Conservation (phyloP, 2,113 vertebrate genomes). For the Lampris incognitus region DNA sequence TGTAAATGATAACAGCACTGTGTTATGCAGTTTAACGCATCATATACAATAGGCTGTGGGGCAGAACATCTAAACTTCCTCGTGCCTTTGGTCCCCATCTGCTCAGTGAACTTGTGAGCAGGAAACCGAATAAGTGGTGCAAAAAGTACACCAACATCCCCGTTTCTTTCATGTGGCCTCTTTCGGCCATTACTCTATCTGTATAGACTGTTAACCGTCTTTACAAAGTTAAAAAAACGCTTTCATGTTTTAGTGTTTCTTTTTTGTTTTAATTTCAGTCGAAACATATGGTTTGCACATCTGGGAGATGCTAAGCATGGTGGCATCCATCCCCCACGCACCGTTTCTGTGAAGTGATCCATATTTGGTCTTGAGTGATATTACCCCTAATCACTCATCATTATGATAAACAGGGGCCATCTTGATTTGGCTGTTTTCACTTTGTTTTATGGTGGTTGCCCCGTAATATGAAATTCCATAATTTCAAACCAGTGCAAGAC, state of each 20-base stretch:
- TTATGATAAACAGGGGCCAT: constrained; percentile 66
- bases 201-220: constrained; percentile 79
- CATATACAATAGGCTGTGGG: constrained; percentile 74
- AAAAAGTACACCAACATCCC: constrained; percentile 87
- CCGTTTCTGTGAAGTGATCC: constrained; percentile 75
- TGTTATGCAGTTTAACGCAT: constrained; percentile 72
- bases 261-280: constrained; percentile 88
- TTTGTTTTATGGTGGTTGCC: constrained; percentile 42
- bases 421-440: constrained; percentile 51
- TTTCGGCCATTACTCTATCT: constrained; percentile 90
- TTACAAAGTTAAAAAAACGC: constrained; percentile 90
- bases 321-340: constrained; percentile 62
- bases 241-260: constrained; percentile 91
- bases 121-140: constrained; percentile 86
- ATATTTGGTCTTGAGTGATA: constrained; percentile 78
- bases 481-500: constrained; percentile 42
- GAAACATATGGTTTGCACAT: constrained; percentile 94
- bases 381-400: constrained; percentile 78
- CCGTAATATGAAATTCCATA: constrained; percentile 41
- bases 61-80: constrained; percentile 79
- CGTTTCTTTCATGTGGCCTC: constrained; percentile 92
- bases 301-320: constrained; percentile 87
- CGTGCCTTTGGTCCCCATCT: constrained; percentile 90
- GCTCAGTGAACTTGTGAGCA: constrained; percentile 90
- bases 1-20: constrained; percentile 70